phyloP scores from a whole-genome alignment of 2,113 vertebrate species.

The Eublepharis macularius region DNA sequence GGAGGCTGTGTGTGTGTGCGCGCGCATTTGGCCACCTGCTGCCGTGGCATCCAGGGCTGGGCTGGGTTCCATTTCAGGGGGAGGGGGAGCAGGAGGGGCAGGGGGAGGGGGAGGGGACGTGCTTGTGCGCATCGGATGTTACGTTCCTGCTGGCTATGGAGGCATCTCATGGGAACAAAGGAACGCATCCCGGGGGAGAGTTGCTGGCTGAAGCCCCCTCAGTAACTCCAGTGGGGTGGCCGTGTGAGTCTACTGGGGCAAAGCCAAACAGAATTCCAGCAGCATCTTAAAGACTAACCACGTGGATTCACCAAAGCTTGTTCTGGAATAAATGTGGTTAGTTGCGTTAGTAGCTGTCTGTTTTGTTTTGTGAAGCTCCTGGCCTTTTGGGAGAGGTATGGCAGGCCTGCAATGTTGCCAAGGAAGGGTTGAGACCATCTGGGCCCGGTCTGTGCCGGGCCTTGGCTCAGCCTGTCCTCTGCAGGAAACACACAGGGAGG shows the following conservation, averaged over 20 bases:
- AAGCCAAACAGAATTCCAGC: no score
- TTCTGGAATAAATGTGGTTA: no score
- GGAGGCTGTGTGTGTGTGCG: no score
- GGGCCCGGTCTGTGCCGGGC: neutral
- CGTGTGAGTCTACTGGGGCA: no score
- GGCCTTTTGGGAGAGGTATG: neutral
- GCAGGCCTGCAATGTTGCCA: neutral
- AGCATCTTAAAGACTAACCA: no score
- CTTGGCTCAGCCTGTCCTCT: neutral
- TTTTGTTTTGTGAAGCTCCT: neutral
- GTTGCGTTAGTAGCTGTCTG: no score
- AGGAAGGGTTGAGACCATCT: neutral
- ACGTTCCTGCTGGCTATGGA: neutral
- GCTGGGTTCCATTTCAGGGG: neutral
- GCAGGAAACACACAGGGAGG: neutral
- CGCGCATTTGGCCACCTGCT: slow-evolving; percentile 17
- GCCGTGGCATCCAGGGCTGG: neutral
- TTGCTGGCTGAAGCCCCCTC: no score
- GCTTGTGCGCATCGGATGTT: neutral
- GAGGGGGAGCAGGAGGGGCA: neutral
- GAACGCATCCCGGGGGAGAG: no score
- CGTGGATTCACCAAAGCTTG: no score
- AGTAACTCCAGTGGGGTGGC: no score
- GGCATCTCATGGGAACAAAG: neutral
- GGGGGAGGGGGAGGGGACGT: neutral